These are phyloP conservation scores for Caenorhabditis remanei DNA, from an alignment of 1,140 invertebrate genomes.

Conservation along the genomic window DNA sequence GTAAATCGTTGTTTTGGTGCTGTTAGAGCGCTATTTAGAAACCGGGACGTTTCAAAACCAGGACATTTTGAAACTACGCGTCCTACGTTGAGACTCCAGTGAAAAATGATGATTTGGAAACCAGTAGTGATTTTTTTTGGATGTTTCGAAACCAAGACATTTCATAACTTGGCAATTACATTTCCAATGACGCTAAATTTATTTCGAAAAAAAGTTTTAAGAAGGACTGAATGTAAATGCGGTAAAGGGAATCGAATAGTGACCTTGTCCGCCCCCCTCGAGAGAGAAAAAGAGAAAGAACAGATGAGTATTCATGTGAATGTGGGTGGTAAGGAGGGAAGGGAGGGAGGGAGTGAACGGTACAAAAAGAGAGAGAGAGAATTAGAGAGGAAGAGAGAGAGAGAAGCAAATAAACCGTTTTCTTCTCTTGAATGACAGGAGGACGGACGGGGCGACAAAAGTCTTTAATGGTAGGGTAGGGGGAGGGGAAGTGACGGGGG, in stretches of 20 bases:
- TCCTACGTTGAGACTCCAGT: too few relatives aligned
- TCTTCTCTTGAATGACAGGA: background rate
- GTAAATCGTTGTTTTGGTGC: too few relatives aligned
- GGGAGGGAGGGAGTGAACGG: background rate
- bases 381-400: background rate
- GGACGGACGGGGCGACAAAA: background rate
- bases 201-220: background rate
- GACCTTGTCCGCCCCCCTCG: slow-evolving; percentile 4
- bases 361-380: background rate
- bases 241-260: too few relatives aligned
- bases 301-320: slow-evolving; percentile 43
- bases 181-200: too few relatives aligned
- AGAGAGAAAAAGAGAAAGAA: background rate
- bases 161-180: too few relatives aligned
- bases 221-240: too few relatives aligned
- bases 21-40: too few relatives aligned
- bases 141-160: too few relatives aligned
- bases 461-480: slow-evolving; percentile 26
- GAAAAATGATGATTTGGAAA: too few relatives aligned
- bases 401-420: slow-evolving; percentile 54
- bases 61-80: too few relatives aligned
- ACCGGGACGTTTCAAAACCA: too few relatives aligned
- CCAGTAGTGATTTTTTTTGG: too few relatives aligned
- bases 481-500: background rate
- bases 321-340: background rate